Conservation (phyloP, 2,113 vertebrate genomes). For the Myocastor coypus region DNA sequence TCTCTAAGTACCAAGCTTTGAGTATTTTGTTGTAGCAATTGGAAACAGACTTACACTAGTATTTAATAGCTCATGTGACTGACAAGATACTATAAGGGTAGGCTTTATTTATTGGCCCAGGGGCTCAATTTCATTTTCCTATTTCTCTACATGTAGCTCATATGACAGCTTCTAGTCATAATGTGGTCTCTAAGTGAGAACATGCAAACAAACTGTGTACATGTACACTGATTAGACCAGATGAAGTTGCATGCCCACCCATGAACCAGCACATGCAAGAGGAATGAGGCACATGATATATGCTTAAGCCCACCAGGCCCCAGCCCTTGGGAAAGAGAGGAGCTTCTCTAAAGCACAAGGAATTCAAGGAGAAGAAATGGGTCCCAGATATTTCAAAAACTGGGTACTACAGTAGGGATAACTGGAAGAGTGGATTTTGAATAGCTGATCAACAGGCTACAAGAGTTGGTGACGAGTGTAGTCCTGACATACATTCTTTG, state of each 20-base stretch:
- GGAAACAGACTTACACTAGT: background rate
- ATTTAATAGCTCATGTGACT: background rate
- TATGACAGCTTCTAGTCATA: background rate
- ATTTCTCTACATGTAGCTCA: background rate
- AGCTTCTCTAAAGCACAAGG: background rate
- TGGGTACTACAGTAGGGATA: no score
- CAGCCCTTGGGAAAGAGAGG: background rate
- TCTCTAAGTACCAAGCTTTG: background rate
- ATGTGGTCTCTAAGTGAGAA: background rate
- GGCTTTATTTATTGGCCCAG: background rate
- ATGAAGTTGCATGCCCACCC: background rate
- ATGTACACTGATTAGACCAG: background rate
- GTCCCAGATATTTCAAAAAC: background rate
- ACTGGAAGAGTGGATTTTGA: background rate
- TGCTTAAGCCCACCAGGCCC: background rate
- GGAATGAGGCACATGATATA: background rate
- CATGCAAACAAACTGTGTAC: slow-evolving; percentile 27
- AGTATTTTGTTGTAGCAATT: background rate
- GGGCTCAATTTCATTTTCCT: background rate
- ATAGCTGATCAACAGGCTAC: background rate
- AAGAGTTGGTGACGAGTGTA: background rate
- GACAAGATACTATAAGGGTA: background rate
- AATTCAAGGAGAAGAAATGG: background rate
- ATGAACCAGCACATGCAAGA: background rate
- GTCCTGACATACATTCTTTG: background rate